phyloP scores from a whole-genome alignment of 2,888 invertebrate species.

The Megastigmus dorsalis region DNA sequence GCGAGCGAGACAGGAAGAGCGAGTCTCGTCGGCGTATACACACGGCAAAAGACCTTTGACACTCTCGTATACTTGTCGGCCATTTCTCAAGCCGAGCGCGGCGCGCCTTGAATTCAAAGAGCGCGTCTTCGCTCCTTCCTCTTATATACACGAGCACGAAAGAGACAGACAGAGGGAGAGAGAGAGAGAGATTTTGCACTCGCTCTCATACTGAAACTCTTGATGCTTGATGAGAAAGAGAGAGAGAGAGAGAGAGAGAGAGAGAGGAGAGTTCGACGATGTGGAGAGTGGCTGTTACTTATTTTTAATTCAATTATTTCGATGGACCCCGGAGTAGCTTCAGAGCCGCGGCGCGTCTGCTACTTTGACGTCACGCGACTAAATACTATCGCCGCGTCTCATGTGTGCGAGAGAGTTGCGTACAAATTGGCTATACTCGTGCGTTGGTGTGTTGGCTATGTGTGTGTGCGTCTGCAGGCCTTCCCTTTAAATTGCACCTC shows the following conservation, averaged over 20 bases:
- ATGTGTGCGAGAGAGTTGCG: neutral
- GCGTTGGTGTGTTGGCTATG: too few species aligned
- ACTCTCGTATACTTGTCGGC: conserved; percentile 31
- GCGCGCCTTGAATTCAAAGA: conserved; percentile 31
- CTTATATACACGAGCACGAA: neutral
- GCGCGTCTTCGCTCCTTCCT: neutral
- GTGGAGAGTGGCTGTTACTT: conserved; percentile 31
- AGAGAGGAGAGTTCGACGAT: neutral
- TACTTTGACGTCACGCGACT: conserved; percentile 42
- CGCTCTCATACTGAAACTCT: too few species aligned
- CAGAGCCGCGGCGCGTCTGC: neutral
- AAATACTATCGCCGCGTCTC: neutral
- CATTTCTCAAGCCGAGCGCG: conserved; percentile 28
- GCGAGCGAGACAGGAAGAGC: neutral
- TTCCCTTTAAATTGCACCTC: conserved; percentile 38
- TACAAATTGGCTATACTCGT: too few species aligned
- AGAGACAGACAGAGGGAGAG: neutral
- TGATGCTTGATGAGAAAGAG: too few species aligned
- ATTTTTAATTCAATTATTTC: conserved; percentile 50
- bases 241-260: neutral
- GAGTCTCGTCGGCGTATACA: neutral
- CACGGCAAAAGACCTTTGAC: conserved; percentile 43
- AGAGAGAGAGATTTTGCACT: too few species aligned
- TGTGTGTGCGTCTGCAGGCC: neutral
- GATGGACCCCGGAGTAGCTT: too few species aligned